These are phyloP conservation scores for Metallyticus violacea DNA, from an alignment of 2,888 invertebrate species.

Conservation along the genomic window DNA sequence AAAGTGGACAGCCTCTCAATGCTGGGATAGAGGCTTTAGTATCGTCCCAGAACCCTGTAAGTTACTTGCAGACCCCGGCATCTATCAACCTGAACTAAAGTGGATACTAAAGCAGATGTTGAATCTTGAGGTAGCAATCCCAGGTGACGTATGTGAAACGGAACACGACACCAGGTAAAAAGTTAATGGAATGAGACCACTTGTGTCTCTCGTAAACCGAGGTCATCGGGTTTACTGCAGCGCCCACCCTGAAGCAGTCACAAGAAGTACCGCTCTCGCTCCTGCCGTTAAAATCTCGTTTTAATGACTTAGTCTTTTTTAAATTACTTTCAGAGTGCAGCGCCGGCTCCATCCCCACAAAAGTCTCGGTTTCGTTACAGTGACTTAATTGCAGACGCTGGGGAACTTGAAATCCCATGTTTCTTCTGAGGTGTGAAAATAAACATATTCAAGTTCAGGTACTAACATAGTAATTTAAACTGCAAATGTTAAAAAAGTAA, in stretches of 20 bases:
- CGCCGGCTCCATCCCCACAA: neutral
- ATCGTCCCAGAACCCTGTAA: too few species aligned
- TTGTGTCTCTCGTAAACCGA: neutral
- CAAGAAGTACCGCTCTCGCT: neutral
- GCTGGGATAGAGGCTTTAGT: too few species aligned
- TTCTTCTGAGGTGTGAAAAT: too few species aligned
- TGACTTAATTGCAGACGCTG: neutral
- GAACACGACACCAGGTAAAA: neutral
- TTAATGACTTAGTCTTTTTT: neutral
- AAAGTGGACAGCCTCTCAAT: too few species aligned
- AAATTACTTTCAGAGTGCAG: neutral
- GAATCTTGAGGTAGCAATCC: too few species aligned
- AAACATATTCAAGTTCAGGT: too few species aligned
- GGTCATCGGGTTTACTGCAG: neutral
- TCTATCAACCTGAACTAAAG: too few species aligned
- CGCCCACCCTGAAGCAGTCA: neutral
- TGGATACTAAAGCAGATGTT: neutral
- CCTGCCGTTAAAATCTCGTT: neutral
- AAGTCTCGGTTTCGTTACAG: neutral
- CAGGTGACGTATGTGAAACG: too few species aligned
- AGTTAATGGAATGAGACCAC: neutral
- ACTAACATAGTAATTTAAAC: too few species aligned
- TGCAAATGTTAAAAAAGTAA: too few species aligned
- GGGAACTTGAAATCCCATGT: too few species aligned
- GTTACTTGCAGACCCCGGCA: too few species aligned